phyloP scores from a whole-genome alignment of 2,888 invertebrate species.

The Lagria hirta region DNA sequence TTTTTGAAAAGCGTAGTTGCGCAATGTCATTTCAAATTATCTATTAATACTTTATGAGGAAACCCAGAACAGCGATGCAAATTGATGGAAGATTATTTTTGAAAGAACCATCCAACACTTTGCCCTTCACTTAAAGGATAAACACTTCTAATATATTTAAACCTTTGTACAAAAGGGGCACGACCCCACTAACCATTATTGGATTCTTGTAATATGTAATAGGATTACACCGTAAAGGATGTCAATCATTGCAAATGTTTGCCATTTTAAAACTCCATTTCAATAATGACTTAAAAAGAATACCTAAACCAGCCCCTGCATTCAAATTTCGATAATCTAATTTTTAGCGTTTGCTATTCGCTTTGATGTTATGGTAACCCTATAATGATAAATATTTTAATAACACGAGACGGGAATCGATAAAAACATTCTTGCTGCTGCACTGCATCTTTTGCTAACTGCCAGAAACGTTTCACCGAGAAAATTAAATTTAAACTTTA shows the following conservation, averaged over 20 bases:
- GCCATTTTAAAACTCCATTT: slow-evolving; percentile 44
- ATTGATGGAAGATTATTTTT: slow-evolving; percentile 18
- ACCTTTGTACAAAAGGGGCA: slow-evolving; percentile 31
- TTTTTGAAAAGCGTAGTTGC: slow-evolving; percentile 39
- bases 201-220: slow-evolving; percentile 43
- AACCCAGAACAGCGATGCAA: slow-evolving; percentile 23
- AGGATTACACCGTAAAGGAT: slow-evolving; percentile 43
- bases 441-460: too few species aligned
- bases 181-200: slow-evolving; percentile 36
- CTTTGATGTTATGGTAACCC: slow-evolving; percentile 17
- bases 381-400: slow-evolving; percentile 17
- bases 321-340: slow-evolving; percentile 17
- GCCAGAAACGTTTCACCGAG: too few species aligned
- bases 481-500: too few species aligned
- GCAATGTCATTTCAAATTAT: slow-evolving; percentile 22
- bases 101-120: slow-evolving; percentile 4
- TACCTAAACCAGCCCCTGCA: slow-evolving; percentile 10
- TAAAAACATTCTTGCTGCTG: too few species aligned
- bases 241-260: slow-evolving; percentile 48
- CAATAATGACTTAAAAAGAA: slow-evolving; percentile 39
- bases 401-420: slow-evolving; percentile 1
- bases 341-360: slow-evolving; percentile 13
- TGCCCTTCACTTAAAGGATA: slow-evolving; percentile 16
- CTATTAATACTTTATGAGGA: too few species aligned
- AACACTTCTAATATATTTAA: slow-evolving; percentile 33